Conservation (phyloP, 2,888 invertebrate species). For the Papilio elwesi region DNA sequence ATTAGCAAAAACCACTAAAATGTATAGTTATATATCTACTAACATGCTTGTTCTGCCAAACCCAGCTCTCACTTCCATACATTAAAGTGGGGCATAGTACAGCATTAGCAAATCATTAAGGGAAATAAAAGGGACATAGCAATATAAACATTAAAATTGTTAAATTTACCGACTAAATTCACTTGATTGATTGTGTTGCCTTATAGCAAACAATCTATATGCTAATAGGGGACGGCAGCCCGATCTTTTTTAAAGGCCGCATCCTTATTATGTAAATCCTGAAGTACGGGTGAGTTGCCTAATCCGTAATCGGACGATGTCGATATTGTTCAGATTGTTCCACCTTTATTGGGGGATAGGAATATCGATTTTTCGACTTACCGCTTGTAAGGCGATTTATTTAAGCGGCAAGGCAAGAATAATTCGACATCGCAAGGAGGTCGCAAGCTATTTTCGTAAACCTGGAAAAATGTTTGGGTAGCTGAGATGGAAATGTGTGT, state of each 20-base stretch:
- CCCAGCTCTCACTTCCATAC: no score
- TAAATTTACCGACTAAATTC: slow-evolving; percentile 34
- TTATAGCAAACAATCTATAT: slow-evolving; percentile 71
- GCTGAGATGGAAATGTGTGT: slow-evolving; percentile 1
- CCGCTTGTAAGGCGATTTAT: slow-evolving; percentile 39
- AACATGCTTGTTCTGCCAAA: no score
- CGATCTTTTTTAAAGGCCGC: slow-evolving; percentile 59
- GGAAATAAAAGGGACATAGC: neutral
- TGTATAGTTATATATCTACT: no score
- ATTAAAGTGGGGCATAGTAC: no score
- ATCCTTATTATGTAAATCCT: slow-evolving; percentile 73
- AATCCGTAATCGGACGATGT: slow-evolving; percentile 63
- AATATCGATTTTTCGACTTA: slow-evolving; percentile 41
- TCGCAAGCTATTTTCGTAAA: slow-evolving; percentile 38
- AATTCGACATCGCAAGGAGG: slow-evolving; percentile 39
- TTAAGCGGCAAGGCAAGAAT: slow-evolving; percentile 39
- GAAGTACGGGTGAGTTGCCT: slow-evolving; percentile 61
- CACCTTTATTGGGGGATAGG: slow-evolving; percentile 40
- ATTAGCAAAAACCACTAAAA: no score
- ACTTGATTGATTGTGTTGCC: slow-evolving; percentile 66
- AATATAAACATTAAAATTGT: slow-evolving; percentile 27
- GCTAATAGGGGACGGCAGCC: slow-evolving; percentile 59
- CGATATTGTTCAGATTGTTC: slow-evolving; percentile 55
- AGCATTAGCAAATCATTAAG: no score
- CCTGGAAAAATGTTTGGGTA: slow-evolving; percentile 23